Evolutionary conservation across 2,797 vertebrate species (phyloP).

Genomic region (Rousettus madagascariensis): DNA sequence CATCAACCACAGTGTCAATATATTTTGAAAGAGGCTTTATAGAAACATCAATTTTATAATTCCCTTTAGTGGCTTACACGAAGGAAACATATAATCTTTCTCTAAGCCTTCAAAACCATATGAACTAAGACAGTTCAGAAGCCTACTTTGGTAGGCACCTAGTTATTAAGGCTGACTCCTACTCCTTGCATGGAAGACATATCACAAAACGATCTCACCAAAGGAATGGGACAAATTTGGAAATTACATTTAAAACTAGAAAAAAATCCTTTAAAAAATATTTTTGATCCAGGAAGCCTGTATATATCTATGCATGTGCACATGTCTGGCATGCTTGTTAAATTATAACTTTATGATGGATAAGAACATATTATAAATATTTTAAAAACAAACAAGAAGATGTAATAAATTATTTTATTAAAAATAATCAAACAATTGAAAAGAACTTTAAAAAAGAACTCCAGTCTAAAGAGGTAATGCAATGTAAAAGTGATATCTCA

Average conservation of each 20-base stretch:
- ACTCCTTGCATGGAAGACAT: not conserved
- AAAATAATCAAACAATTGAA: not conserved
- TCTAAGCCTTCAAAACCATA: slow-evolving; percentile 41
- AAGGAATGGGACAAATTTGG: not conserved
- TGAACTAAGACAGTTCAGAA: slow-evolving; percentile 38
- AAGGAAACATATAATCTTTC: slow-evolving; percentile 58
- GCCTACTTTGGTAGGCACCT: not conserved
- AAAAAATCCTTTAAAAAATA: not conserved
- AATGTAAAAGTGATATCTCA: not conserved
- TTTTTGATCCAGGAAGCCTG: slow-evolving; percentile 3
- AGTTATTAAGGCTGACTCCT: slow-evolving; percentile 24
- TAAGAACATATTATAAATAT: not conserved
- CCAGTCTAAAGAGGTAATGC: not conserved
- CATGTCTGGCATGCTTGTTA: slow-evolving; percentile 50
- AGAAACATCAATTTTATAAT: slow-evolving; percentile 60
- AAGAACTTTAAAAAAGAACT: slow-evolving; percentile 28
- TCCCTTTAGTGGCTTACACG: slow-evolving; percentile 22
- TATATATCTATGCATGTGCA: not conserved
- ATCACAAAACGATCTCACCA: slow-evolving; percentile 21
- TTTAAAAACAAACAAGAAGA: slow-evolving; percentile 1
- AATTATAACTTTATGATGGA: slow-evolving; percentile 19
- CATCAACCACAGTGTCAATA: slow-evolving; percentile 61
- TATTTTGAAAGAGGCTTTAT: slow-evolving; percentile 58
- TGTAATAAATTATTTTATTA: slow-evolving; percentile 10
- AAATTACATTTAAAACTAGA: slow-evolving; percentile 8